Evolutionary conservation across 2,888 invertebrate genomes (phyloP), one percentile per base, ranked within the genome.

Genomic region (Lucinisca nassula): DNA sequence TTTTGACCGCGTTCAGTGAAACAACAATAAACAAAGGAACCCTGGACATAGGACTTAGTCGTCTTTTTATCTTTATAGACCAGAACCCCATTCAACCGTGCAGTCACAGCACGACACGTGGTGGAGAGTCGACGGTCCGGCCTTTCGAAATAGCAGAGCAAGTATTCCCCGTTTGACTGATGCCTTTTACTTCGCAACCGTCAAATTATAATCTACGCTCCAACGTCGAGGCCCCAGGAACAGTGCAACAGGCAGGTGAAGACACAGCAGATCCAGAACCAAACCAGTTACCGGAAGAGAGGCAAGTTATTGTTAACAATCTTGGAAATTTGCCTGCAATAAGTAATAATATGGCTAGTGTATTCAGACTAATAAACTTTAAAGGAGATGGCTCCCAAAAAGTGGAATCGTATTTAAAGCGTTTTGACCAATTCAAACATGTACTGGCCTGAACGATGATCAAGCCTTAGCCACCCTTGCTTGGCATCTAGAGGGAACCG

Each of bases 181-280:
- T 76, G 76, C 51, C 51, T 4, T 3, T 78, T 14, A 38, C 37
- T 12, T 58, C 61, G 24, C n/a, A 27, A 61, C 58, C 78, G 24
- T 58, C 78, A 27, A 78, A 78, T 24, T 78, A 78, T 40, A 38
- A 61, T 24, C 61, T 78, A 35, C 58, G 38, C 1, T 58, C 78
- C n/a, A 3, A 35, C 6, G 32, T 17, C 8, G 30, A 27, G 61
- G 30, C 10, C 8, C 27, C 30, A 30, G n/a, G n/a, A n/a, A 30
- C 2, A 30, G 61, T 30, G 27, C 61, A 61, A 21, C 27, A 30
- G 30, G 45, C 45, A 45, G 17, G 45, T 12, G 45, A 8, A 45
- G 45, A 8, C 8, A 45, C 45, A 45, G 45, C 45, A 45, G 30
- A 17, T 21, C n/a, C n/a, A 14, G 27, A 14, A 10, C 38, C 32